Percentiles rank a stretch among this genome's conserved stretches.
Evolutionary conservation across 2,888 invertebrate species (phyloP).

Genomic region (Scaptomyza flava): DNA sequence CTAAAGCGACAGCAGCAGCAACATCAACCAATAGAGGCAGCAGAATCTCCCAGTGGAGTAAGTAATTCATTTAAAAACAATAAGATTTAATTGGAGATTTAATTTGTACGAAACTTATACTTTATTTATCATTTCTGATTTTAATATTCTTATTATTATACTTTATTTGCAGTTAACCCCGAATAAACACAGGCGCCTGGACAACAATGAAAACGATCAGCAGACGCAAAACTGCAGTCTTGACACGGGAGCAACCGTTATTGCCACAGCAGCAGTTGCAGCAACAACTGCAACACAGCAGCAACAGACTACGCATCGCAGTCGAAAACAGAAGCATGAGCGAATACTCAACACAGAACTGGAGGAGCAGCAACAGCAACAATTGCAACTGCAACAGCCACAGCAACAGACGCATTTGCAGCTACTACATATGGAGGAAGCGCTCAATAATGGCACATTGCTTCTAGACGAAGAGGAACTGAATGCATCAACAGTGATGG

Average conservation of each 20-base stretch:
- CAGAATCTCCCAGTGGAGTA: slow-evolving; percentile 69
- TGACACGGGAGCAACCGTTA: slow-evolving; percentile 31
- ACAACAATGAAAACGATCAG: slow-evolving; percentile 68
- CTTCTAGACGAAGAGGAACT: slow-evolving; percentile 18
- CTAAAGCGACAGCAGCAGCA: slow-evolving; percentile 55
- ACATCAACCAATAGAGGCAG: slow-evolving; percentile 32
- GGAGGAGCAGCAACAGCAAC: slow-evolving; percentile 62
- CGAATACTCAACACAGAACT: slow-evolving; percentile 76
- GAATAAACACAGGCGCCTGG: slow-evolving; percentile 72
- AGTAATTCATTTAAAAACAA: slow-evolving; percentile 23
- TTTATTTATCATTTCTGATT: too few species aligned
- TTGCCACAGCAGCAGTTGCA: slow-evolving; percentile 9
- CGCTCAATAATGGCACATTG: slow-evolving; percentile 48
- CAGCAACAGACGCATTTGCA: slow-evolving; percentile 32
- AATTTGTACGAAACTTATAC: too few species aligned
- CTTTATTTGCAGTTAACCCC: slow-evolving; percentile 55
- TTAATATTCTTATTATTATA: not conserved
- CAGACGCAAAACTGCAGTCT: slow-evolving; percentile 64
- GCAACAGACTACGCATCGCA: slow-evolving; percentile 55
- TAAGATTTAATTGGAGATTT: too few species aligned
- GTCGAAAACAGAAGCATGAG: slow-evolving; percentile 81
- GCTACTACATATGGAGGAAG: slow-evolving; percentile 13
- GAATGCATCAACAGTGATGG: slow-evolving; percentile 1
- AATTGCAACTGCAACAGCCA: slow-evolving; percentile 25
- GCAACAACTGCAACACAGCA: slow-evolving; percentile 10